Conservation (phyloP, 2,888 invertebrate genomes). For the Charanyca ferruginea region DNA sequence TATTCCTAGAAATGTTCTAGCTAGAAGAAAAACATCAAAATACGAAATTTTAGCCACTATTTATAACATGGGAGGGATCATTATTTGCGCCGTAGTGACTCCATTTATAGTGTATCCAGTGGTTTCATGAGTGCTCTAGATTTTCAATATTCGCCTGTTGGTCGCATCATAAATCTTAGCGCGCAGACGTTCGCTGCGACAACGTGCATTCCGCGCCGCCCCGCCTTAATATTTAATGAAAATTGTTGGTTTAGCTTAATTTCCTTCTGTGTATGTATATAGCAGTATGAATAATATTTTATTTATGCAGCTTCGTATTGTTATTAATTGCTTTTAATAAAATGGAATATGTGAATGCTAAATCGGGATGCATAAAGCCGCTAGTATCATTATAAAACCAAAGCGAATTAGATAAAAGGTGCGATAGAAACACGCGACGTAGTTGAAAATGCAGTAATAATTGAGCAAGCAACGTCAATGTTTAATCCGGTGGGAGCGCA, state of each 20-base stretch:
- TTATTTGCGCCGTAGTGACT: slow-evolving; percentile 73
- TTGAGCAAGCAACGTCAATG: slow-evolving; percentile 86
- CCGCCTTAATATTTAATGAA: slow-evolving; percentile 88
- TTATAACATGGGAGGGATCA: slow-evolving; percentile 58
- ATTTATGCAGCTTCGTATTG: slow-evolving; percentile 28
- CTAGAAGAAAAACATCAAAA: slow-evolving; percentile 48
- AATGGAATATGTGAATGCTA: neutral
- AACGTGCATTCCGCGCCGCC: slow-evolving; percentile 83
- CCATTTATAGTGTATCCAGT: slow-evolving; percentile 81
- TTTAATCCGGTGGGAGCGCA: slow-evolving; percentile 86
- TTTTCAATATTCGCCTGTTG: slow-evolving; percentile 89
- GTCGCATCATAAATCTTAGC: slow-evolving; percentile 87
- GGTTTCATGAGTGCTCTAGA: slow-evolving; percentile 83
- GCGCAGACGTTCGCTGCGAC: slow-evolving; percentile 80
- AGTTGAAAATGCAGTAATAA: slow-evolving; percentile 78
- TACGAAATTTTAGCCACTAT: slow-evolving; percentile 43
- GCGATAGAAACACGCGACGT: slow-evolving; percentile 39
- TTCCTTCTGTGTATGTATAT: slow-evolving; percentile 66
- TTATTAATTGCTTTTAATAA: slow-evolving; percentile 12
- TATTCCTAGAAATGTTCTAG: slow-evolving; percentile 47
- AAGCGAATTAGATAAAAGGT: slow-evolving; percentile 43
- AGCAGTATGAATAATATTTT: slow-evolving; percentile 32
- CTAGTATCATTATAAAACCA: slow-evolving; percentile 1
- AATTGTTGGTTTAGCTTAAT: slow-evolving; percentile 83
- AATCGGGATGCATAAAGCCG: neutral